These are phyloP conservation scores for Thunnus maccoyii DNA, from an alignment of 2,113 vertebrate species.

Conservation along the genomic window DNA sequence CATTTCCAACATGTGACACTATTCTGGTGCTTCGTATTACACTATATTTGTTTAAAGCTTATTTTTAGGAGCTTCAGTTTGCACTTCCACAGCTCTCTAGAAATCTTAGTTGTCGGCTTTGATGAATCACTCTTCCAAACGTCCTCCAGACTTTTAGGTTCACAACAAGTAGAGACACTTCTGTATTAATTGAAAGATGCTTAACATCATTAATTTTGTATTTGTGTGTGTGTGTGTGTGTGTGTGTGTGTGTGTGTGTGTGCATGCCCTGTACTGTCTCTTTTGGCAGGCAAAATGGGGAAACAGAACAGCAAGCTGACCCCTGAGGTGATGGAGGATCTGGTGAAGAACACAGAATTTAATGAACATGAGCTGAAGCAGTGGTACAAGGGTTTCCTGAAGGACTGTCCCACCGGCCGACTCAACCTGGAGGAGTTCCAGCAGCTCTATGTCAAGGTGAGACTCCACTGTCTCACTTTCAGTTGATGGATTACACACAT, in stretches of 20 bases:
- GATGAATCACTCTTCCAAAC: conserved; percentile 36
- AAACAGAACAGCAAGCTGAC: conserved; percentile 98
- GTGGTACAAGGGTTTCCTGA: conserved; percentile 92
- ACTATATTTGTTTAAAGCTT: conserved; percentile 40
- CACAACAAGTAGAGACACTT: background rate
- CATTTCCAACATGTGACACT: conserved; percentile 14
- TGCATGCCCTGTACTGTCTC: background rate
- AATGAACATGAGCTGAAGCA: conserved; percentile 96
- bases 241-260: background rate
- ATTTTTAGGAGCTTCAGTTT: conserved; percentile 53
- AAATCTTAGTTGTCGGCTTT: conserved; percentile 15
- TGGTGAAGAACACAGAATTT: conserved; percentile 95
- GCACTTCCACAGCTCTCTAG: conserved; percentile 17
- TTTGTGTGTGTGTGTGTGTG: conserved; percentile 1
- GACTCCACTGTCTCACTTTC: conserved; percentile 45
- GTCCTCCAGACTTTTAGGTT: background rate
- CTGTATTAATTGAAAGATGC: conserved; percentile 13
- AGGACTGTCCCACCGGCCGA: conserved; percentile 84
- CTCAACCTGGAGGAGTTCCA: conserved; percentile 89
- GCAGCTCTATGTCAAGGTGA: conserved; percentile 97
- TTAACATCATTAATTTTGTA: background rate
- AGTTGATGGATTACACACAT: conserved; percentile 18
- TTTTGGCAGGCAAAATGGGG: conserved; percentile 78
- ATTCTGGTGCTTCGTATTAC: conserved; percentile 1
- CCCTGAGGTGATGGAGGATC: conserved; percentile 97